phyloP scores from a whole-genome alignment of 2,113 vertebrate species.

The Cairina moschata region DNA sequence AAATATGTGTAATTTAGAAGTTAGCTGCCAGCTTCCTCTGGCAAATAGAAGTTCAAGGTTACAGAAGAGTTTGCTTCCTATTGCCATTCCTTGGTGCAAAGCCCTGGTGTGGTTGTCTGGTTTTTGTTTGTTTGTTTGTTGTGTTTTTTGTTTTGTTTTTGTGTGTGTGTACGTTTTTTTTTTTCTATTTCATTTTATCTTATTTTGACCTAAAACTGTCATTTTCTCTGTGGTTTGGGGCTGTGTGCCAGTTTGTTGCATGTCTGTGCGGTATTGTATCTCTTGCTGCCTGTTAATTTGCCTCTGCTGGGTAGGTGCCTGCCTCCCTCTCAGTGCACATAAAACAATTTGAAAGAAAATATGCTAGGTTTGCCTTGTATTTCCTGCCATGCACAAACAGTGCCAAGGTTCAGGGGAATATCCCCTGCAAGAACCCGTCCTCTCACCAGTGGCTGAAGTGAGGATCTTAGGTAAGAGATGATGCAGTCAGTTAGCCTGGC shows the following conservation, averaged over 20 bases:
- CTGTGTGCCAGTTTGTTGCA: neutral
- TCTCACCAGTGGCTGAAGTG: neutral
- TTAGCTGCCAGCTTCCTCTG: neutral
- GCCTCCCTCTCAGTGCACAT: neutral
- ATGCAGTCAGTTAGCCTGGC: neutral
- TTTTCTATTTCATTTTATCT: neutral
- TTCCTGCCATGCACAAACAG: neutral
- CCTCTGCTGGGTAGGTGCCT: neutral
- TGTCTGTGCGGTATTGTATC: neutral
- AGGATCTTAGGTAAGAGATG: neutral
- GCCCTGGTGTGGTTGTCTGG: neutral
- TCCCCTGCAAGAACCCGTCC: neutral
- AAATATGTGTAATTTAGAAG: neutral
- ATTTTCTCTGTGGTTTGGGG: neutral
- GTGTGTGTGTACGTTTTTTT: too few relatives aligned
- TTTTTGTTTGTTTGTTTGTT: neutral
- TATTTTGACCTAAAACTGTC: neutral
- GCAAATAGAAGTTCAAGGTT: neutral
- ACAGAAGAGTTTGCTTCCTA: neutral
- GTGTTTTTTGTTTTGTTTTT: too few relatives aligned
- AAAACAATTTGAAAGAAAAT: slow-evolving; percentile 2
- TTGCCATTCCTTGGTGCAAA: neutral
- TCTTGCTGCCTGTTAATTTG: neutral
- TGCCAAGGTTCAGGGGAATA: neutral
- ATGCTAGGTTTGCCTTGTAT: neutral